Evolutionary conservation across 2,888 invertebrate genomes (phyloP).

Genomic region (Drosophila parthenogenetica): DNA sequence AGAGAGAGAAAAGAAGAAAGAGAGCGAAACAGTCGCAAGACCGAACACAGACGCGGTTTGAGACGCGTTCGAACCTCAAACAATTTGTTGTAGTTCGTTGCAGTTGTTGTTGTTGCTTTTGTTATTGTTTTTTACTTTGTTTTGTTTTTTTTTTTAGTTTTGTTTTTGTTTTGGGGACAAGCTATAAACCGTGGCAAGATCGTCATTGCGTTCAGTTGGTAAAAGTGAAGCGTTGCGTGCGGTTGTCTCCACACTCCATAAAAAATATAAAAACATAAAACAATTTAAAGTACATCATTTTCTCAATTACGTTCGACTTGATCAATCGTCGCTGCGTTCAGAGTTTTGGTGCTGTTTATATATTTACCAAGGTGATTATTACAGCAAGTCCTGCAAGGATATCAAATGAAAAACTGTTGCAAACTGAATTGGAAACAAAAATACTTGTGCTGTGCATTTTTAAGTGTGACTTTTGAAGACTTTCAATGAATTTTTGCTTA

Average conservation of each 20-base stretch:
- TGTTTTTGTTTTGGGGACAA: slow-evolving; percentile 80
- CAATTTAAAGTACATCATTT: slow-evolving; percentile 28
- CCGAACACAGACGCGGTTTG: slow-evolving; percentile 49
- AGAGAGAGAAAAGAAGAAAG: neutral
- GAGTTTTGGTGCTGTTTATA: slow-evolving; percentile 33
- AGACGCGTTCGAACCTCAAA: slow-evolving; percentile 64
- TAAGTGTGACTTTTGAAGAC: slow-evolving; percentile 1
- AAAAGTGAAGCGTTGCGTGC: slow-evolving; percentile 84
- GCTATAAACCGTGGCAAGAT: slow-evolving; percentile 85
- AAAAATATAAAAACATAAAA: slow-evolving; percentile 10
- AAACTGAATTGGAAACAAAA: neutral
- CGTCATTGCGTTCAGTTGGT: slow-evolving; percentile 84
- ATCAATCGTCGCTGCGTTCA: slow-evolving; percentile 25
- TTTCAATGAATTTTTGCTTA: too few relatives aligned
- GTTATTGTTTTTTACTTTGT: slow-evolving; percentile 40
- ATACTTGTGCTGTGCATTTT: slow-evolving; percentile 37
- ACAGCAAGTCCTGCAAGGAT: slow-evolving; percentile 45
- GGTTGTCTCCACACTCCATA: slow-evolving; percentile 66
- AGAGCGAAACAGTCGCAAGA: slow-evolving; percentile 4
- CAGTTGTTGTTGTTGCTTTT: slow-evolving; percentile 32
- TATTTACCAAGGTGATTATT: slow-evolving; percentile 51
- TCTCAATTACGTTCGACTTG: slow-evolving; percentile 25
- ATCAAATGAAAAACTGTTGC: slow-evolving; percentile 25
- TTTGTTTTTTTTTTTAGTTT: slow-evolving; percentile 41
- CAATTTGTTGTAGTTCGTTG: slow-evolving; percentile 31